A percentile compares a stretch with the other conserved stretches of the same genome.
Conservation (phyloP, 2,888 invertebrate species). For the Cosmopolites sordidus region DNA sequence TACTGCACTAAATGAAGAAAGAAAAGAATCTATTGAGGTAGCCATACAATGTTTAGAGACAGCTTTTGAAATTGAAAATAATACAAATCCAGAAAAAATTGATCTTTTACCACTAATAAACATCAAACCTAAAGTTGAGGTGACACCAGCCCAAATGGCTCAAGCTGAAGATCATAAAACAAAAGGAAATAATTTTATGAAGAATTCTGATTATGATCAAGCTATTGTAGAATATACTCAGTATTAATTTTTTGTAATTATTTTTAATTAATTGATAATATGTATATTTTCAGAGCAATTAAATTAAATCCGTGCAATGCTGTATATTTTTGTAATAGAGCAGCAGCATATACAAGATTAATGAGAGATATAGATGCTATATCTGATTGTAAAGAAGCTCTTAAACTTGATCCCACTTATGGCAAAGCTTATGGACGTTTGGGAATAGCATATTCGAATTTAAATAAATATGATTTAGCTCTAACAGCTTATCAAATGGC, state of each 20-base stretch:
- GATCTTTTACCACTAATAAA: slow-evolving; percentile 30
- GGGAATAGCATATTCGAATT: slow-evolving; percentile 80
- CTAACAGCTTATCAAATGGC: slow-evolving; percentile 83
- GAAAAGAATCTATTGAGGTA: slow-evolving; percentile 80
- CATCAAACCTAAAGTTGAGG: slow-evolving; percentile 29
- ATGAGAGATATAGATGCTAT: slow-evolving; percentile 80
- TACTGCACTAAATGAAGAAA: slow-evolving; percentile 40
- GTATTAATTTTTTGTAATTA: slow-evolving; percentile 38
- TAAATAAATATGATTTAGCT: slow-evolving; percentile 80
- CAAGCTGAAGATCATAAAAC: slow-evolving; percentile 84
- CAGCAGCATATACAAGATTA: slow-evolving; percentile 90
- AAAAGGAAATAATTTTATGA: slow-evolving; percentile 87
- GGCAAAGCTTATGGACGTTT: slow-evolving; percentile 93
- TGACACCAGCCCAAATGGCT: slow-evolving; percentile 54
- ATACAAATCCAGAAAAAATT: slow-evolving; percentile 28
- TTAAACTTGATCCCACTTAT: slow-evolving; percentile 85
- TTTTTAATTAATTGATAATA: background rate
- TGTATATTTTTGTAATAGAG: slow-evolving; percentile 95
- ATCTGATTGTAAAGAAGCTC: slow-evolving; percentile 84
- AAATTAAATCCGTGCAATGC: slow-evolving; percentile 82
- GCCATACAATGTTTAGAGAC: slow-evolving; percentile 92
- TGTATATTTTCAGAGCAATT: slow-evolving; percentile 66
- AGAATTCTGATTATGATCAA: slow-evolving; percentile 70
- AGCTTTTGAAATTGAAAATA: slow-evolving; percentile 67
- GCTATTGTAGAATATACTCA: slow-evolving; percentile 79